Evolutionary conservation across 2,888 invertebrate species (phyloP), one percentile per base, ranked within the genome.

Genomic region (Tenthredo mesomela): DNA sequence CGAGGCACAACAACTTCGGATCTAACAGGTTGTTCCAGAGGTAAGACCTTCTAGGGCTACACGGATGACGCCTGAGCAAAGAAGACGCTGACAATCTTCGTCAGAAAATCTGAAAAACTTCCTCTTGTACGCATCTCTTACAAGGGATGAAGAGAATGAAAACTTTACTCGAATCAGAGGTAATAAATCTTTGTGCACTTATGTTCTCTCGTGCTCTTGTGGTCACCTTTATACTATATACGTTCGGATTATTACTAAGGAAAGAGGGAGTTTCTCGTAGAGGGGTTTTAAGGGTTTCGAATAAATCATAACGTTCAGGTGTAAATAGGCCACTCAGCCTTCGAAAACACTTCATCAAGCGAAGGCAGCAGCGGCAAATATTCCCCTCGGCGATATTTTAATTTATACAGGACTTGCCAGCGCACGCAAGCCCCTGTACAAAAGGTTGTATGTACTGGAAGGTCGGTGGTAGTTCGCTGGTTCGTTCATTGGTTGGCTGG

Each of bases 371-470:
- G 58, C 82, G 82, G 82, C 82, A 82, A 82, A 82, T 82, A 82
- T 82, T 82, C 82, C 82, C 82, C 70, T 80, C 67, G 82, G 82
- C 82, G 82, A 82, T 82, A 67, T 82, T 82, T 82, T 82, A 82
- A 82, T 82, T 82, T 82, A 82, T 67, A 82, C 82, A 50, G 70
- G 82, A 61, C 61, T 80, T 33, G 12, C 10, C 61, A 58, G 61
- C 61, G 58, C 80, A 80, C 80, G 80, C 80, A 80, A 80, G 58
- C 58, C 80, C 80, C 40, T 78, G 80, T 50, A 80, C 80, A 80
- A 80, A 80, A 80, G 80, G 37, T 29, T 61, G 58, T 40, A 80
- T 21, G 67, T 61, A 80, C 37, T 18, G 80, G 21, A 54, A 15
- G 77, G 61, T 80, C 21, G 80, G 77, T 77, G 77, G 75, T 47